phyloP scores from a whole-genome alignment of 2,797 vertebrate species.

The Poeciliopsis presidionis region DNA sequence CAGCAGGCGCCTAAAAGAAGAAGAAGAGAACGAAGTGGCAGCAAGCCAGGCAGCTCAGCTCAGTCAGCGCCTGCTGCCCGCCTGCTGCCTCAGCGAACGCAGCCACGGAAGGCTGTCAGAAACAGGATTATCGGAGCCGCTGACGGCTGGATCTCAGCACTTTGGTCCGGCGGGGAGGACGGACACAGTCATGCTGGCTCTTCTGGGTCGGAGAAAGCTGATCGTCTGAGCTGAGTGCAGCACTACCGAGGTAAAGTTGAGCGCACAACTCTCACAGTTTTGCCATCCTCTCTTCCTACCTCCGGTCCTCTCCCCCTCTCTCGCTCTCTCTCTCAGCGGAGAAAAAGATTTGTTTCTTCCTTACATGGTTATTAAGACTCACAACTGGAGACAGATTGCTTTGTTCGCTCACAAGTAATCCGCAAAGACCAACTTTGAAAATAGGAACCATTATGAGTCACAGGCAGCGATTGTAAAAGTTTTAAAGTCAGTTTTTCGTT shows the following conservation, averaged over 20 bases:
- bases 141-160: constrained; percentile 40
- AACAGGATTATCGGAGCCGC: constrained; percentile 34
- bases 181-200: constrained; percentile 52
- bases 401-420: neutral
- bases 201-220: constrained; percentile 39
- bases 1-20: constrained; percentile 41
- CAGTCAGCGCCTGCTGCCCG: constrained; percentile 32
- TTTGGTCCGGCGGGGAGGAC: constrained; percentile 33
- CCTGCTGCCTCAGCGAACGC: constrained; percentile 39
- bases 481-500: constrained; percentile 14
- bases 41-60: constrained; percentile 47
- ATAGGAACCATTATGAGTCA: neutral
- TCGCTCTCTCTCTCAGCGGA: neutral
- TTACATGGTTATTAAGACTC: constrained; percentile 49
- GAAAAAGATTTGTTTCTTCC: constrained; percentile 23
- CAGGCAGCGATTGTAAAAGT: constrained; percentile 12
- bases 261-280: constrained; percentile 50
- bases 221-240: constrained; percentile 48
- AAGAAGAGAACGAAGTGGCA: constrained; percentile 49
- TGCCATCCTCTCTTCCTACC: constrained; percentile 43
- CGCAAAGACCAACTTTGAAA: neutral
- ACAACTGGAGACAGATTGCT: neutral
- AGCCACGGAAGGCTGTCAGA: constrained; percentile 54
- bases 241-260: constrained; percentile 76
- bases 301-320: neutral